These are phyloP conservation scores for Arnoldichthys spilopterus DNA, from an alignment of 2,797 vertebrate genomes.

Conservation along the genomic window DNA sequence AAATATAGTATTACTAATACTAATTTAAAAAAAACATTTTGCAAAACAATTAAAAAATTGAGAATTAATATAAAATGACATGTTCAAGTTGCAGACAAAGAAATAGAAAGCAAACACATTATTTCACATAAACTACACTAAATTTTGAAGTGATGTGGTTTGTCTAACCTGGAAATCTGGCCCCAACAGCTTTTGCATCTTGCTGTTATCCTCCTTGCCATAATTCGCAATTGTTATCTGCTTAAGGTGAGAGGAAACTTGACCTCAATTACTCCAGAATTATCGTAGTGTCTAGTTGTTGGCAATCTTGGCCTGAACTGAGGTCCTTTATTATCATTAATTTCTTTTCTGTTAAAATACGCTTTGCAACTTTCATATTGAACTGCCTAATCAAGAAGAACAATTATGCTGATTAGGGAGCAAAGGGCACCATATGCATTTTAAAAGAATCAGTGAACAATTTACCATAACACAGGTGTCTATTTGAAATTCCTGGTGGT, in stretches of 20 bases:
- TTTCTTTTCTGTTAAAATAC: constrained; percentile 28
- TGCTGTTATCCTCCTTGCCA: constrained; percentile 3
- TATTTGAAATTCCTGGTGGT: constrained; percentile 32
- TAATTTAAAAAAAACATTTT: too few relatives aligned
- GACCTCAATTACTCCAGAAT: constrained; percentile 35
- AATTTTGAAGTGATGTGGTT: not conserved
- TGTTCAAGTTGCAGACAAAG: not conserved
- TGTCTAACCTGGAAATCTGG: constrained; percentile 8
- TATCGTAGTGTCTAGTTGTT: not conserved
- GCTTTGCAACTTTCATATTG: constrained; percentile 25
- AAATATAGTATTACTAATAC: too few relatives aligned
- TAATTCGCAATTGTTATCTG: constrained; percentile 25
- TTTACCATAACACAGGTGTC: constrained; percentile 19
- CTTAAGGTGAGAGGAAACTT: constrained; percentile 20
- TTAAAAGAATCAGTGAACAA: constrained; percentile 43
- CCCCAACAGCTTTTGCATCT: not conserved
- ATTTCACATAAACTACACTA: not conserved
- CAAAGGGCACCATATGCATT: constrained; percentile 45
- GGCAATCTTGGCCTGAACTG: constrained; percentile 27
- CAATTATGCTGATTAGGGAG: constrained; percentile 46
- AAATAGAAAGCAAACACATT: not conserved
- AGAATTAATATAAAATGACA: not conserved
- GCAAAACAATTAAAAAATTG: too few relatives aligned
- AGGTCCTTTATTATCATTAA: constrained; percentile 43
- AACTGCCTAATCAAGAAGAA: constrained; percentile 27